Conservation (phyloP, 2,888 invertebrate genomes). For the Sipha maydis region DNA sequence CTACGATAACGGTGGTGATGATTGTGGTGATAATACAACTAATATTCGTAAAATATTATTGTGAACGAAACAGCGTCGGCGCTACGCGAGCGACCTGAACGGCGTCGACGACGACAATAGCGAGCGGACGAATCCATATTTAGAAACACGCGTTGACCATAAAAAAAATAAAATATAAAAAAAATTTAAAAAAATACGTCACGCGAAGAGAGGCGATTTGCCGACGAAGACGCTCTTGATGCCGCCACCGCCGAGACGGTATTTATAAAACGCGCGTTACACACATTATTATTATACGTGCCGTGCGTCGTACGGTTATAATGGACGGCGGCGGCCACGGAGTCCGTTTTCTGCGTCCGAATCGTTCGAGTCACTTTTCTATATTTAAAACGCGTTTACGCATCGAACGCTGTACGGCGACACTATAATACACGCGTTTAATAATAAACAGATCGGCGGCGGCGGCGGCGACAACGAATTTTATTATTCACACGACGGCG, state of each 20-base stretch:
- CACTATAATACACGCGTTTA: not conserved
- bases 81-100: conserved; percentile 18
- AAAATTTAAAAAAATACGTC: not conserved
- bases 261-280: conserved; percentile 35
- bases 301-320: not conserved
- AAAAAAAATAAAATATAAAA: conserved; percentile 7
- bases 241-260: not conserved
- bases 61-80: not conserved
- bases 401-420: not conserved
- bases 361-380: conserved; percentile 26
- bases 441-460: conserved; percentile 43
- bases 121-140: conserved; percentile 34
- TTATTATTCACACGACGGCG: conserved; percentile 39
- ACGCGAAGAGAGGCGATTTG: conserved; percentile 9
- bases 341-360: not conserved
- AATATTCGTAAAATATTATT: not conserved
- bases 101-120: not conserved
- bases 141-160: conserved; percentile 43
- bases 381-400: conserved; percentile 17
- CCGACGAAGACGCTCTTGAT: conserved; percentile 7
- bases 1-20: not conserved
- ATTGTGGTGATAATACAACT: not conserved
- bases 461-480: conserved; percentile 27
- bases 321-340: not conserved
- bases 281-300: conserved; percentile 21